Evolutionary conservation across 53 echinoderm and acorn worm genomes (phyloP), one percentile per base, ranked within the genome.

Genomic region (Hippasteria phrygiana): DNA sequence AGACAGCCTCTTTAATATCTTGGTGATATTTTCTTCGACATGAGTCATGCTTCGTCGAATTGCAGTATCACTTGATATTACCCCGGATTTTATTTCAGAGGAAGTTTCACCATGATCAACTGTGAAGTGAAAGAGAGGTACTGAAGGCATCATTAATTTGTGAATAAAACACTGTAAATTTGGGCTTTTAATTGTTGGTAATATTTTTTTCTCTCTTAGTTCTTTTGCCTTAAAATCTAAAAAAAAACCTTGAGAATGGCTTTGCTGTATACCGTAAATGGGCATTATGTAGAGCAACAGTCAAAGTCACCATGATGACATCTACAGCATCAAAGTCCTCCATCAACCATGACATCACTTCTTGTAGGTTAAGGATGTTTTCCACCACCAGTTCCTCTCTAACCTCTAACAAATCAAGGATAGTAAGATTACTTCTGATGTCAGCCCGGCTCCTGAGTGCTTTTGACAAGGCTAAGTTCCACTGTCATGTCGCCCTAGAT

Each of bases 401-500:
- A 35, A 12, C 67, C 70, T 37, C 50, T 36, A 27, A 9, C 11
- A 32, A 45, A 43, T 67, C 48, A 46, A 46, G n/a, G n/a, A 29
- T n/a, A 66, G 41, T 28, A 50, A 75, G 75, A 75, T 75, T 75
- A 75, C 75, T 43, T 16, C 37, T 34, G 85, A 69, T 85, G 51
- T 54, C 20, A 18, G 47, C 69, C 22, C 28, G 46, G 31, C 43
- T 35, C 51, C 4, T 34, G 36, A 85, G 71, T 70, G 71, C 51
- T 34, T 71, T 50, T 85, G 81, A 81, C 81, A 81, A 46, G 81
- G 56, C n/a, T 37, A 17, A 85, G 75, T 18, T 69, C 71, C 12
- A 36, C 50, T 71, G 70, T 69, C 85, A 85, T 85, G 85, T 71
- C 85, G 71, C 71, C 31, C 85, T 37, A 71, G 85, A 71, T 70